Base-by-base conservation (phyloP, 2,797 vertebrate species). In the Hydrocynus forskahlii region DNA sequence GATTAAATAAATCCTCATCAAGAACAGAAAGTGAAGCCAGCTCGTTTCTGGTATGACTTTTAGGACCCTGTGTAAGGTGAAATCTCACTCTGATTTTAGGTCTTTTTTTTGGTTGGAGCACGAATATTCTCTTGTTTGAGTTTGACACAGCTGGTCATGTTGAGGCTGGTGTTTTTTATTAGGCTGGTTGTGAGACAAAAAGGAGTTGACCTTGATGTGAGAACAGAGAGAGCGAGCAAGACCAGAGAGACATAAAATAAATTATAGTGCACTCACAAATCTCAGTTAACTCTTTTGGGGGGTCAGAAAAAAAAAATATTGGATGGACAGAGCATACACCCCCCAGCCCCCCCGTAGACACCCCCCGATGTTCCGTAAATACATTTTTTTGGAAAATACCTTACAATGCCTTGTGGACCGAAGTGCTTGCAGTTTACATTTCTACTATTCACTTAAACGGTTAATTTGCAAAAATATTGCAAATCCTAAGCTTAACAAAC, bases 171-270 rank as follows among this genome's bases (percentile, higher is more conserved):
- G 38, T 60, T 77, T 82, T 59, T 29, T 17, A 35, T 35, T 38
- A 43, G 13, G 5, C 7, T 70, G 57, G 23, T 79, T 57, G 66
- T 48, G 50, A 81, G 62, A 62, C 52, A 67, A n/a, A 45, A 59
- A 19, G 17, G 29, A 71, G 60, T 19, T 67, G 72, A 54, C 76
- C 70, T 81, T 85, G 74, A 80, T 45, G 40, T 50, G 54, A 63
- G 13, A 75, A 52, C 23, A 67, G n/a, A 12, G 66, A 76, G 57
- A 45, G 45, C 10, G 29, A 38, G 17, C 69, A 68, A 45, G 25
- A 35, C 35, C 35, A 52, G n/a, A 40, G 62, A 23, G 25, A n/a
- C 13, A 13, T 14, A 52, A 38, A 76, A 59, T 64, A 55, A 63
- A 62, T 72, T 45, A 78, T 38, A 81, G 48, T 50, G 14, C 35